Base-by-base conservation (phyloP, 2,113 vertebrate genomes). In the Macquaria australasica region DNA sequence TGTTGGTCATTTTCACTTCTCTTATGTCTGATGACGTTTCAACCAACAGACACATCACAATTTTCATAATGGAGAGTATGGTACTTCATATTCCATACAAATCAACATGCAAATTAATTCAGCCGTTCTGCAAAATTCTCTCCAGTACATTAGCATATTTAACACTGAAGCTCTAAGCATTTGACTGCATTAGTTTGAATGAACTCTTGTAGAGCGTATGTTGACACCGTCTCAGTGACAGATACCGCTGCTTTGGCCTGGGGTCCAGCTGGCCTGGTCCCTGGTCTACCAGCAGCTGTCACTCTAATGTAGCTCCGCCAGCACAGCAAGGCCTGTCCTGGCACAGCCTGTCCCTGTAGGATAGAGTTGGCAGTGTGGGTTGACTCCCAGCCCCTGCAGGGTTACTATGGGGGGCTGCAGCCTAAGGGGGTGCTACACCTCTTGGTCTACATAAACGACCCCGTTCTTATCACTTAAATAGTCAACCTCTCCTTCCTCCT, bases 211-310 rank as follows among this genome's bases (percentile, higher is more conserved):
- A 63, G 76, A 56, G 72, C 58, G n/a, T 62, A 73, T 77, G 89
- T 73, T 85, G 89, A 93, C 90, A 88, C 81, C 8, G 31, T 89
- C 83, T 84, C 87, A 63, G 82, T 90, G 92, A 87, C 89, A 77
- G 86, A 88, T 85, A 82, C 73, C 75, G 81, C 79, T n/a, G 5
- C 48, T 73, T 67, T 87, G 83, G 86, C 91, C 80, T 71, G 31
- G 18, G 88, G 90, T 89, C 73, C 73, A 82, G 83, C 82, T 77
- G 83, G 82, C 79, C 75, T 25, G 63, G 56, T 86, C 84, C 83
- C 84, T 81, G 51, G 69, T 87, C 90, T 80, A 93, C 88, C 89
- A 92, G 87, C 92, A 88, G 87, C 94, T 93, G 92, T 92, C 95
- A 94, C 85, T 92, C 83, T 86, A 76, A 90, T 85, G 91, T 76